Conservation (phyloP, 2,888 invertebrate species). For the Amblyjoppa fuscipennis region DNA sequence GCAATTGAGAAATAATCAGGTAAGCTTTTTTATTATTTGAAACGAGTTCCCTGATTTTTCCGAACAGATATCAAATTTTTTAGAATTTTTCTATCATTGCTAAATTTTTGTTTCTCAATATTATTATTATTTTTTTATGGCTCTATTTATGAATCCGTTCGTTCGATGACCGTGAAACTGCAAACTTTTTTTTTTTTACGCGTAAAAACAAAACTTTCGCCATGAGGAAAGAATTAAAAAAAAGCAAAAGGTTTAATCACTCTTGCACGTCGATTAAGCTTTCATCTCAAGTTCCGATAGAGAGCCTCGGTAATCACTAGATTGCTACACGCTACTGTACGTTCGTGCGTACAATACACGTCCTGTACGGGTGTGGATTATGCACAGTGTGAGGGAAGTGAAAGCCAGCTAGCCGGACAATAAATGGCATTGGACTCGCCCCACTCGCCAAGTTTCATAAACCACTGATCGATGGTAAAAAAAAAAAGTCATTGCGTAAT, state of each 20-base stretch:
- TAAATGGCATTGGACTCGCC: conserved; percentile 75
- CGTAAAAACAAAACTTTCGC: not conserved
- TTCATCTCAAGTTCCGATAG: not conserved
- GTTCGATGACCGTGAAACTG: not conserved
- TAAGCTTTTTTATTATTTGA: not conserved
- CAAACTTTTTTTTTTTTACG: not conserved
- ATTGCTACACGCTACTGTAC: not conserved
- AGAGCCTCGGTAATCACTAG: conserved; percentile 5
- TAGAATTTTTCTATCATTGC: not conserved
- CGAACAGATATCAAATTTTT: not conserved
- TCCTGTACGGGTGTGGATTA: conserved; percentile 23
- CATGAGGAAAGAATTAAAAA: not conserved
- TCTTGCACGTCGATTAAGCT: not conserved
- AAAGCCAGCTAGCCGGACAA: conserved; percentile 80
- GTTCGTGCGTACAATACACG: conserved; percentile 31
- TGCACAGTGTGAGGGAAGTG: conserved; percentile 77
- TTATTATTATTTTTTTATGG: not conserved
- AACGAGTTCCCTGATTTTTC: not conserved
- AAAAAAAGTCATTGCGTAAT: conserved; percentile 64
- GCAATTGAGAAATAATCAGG: not conserved
- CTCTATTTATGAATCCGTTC: not conserved
- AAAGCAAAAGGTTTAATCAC: not conserved
- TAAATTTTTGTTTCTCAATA: not conserved
- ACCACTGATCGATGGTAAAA: conserved; percentile 61
- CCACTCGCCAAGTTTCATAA: conserved; percentile 69